Percentiles rank a stretch among this genome's conserved stretches.
These are phyloP conservation scores for Scolopax bukidnonensis DNA, from an alignment of 2,797 vertebrate genomes.

Conservation along the genomic window DNA sequence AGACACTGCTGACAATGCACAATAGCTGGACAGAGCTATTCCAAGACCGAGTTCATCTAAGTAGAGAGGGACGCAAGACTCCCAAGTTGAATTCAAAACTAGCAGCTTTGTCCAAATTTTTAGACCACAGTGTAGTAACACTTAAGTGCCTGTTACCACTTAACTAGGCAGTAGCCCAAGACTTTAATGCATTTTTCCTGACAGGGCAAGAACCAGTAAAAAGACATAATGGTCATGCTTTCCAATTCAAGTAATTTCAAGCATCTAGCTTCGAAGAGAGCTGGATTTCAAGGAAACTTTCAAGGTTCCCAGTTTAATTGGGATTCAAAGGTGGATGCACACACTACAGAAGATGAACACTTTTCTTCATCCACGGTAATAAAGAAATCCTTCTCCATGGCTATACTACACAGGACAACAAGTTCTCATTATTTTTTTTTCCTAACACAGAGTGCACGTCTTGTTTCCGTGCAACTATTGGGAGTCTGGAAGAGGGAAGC, in stretches of 20 bases:
- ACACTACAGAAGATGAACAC: not conserved
- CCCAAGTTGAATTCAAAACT: not conserved
- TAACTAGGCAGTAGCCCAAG: not conserved
- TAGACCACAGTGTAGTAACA: not conserved
- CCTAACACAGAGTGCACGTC: not conserved
- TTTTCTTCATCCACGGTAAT: not conserved
- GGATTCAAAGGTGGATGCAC: not conserved
- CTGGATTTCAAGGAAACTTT: not conserved
- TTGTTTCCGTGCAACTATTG: not conserved
- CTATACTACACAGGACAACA: not conserved
- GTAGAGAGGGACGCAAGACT: not conserved
- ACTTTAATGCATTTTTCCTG: not conserved
- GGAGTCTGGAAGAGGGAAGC: not conserved
- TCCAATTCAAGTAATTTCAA: not conserved
- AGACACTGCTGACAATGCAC: not conserved
- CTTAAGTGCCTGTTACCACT: not conserved
- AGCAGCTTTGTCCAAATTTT: not conserved
- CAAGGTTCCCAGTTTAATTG: not conserved
- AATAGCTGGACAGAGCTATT: not conserved
- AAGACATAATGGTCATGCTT: not conserved
- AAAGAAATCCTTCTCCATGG: not conserved
- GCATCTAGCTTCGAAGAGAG: not conserved
- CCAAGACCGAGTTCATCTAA: not conserved
- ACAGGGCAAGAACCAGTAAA: not conserved
- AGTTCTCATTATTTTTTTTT: not conserved